Conservation (phyloP, 1,140 invertebrate species). For the Dreissena rostriformis region DNA sequence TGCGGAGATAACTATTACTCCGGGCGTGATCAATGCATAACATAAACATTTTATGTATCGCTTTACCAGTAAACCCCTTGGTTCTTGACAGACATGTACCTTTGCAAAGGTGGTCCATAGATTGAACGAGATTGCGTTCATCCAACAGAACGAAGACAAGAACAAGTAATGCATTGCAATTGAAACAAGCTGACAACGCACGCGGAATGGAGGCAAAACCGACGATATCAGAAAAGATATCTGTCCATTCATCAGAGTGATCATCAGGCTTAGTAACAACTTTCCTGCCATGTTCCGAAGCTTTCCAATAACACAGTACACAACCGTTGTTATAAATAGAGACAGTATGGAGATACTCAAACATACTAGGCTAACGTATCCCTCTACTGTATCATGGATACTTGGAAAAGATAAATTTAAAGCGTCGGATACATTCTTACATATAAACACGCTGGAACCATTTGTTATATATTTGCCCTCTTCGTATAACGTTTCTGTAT, state of each 20-base stretch:
- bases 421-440: slow-evolving; percentile 30
- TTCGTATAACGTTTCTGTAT: slow-evolving; percentile 13
- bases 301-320: slow-evolving; percentile 79
- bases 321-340: slow-evolving; percentile 68
- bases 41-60: slow-evolving; percentile 82
- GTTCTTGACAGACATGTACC: slow-evolving; percentile 48
- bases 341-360: slow-evolving; percentile 63
- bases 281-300: slow-evolving; percentile 82
- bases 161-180: slow-evolving; percentile 83
- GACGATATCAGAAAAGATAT: slow-evolving; percentile 79
- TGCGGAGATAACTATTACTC: slow-evolving; percentile 79
- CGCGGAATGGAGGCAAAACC: background rate
- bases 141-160: slow-evolving; percentile 84
- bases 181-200: slow-evolving; percentile 73
- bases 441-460: slow-evolving; percentile 18
- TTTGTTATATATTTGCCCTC: slow-evolving; percentile 1
- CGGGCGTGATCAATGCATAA: slow-evolving; percentile 77
- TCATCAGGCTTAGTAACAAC: slow-evolving; percentile 81
- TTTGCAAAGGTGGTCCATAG: slow-evolving; percentile 84
- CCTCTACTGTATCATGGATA: slow-evolving; percentile 52
- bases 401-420: slow-evolving; percentile 15
- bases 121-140: slow-evolving; percentile 84
- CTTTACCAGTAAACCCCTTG: slow-evolving; percentile 50
- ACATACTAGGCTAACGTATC: slow-evolving; percentile 59
- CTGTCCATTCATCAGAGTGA: slow-evolving; percentile 81